Evolutionary conservation across 1,140 invertebrate species (phyloP), one percentile per base, ranked within the genome.

Genomic region (Saccostrea glomerata): DNA sequence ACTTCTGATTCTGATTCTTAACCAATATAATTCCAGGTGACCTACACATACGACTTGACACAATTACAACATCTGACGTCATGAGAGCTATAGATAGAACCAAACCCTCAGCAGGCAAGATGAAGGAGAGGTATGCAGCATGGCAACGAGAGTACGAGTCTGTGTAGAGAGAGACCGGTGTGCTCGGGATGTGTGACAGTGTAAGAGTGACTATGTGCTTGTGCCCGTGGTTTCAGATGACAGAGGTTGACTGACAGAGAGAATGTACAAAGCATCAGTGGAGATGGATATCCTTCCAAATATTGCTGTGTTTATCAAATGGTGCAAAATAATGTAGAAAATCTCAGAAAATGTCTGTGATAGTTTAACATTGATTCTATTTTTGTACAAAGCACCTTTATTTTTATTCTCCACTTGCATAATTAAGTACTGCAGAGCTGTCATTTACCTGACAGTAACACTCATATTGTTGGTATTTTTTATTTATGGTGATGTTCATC

Each of bases 131-230:
- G 91, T 96, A 96, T 92, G 85, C 89, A 20, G 91, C 93, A 66
- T 96, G 96, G 96, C 94, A 96, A 91, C 91, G 94, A 86, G 95
- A 95, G 86, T 96, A 94, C 92, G 96, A 96, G 86, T 96, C 95
- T 83, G 94, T 95, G 36, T 96, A 94, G 95, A 83, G 1, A 85
- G 40, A 5, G n/a, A 13, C 12, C 12, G 17, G 54, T n/a, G 54
- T 84, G 17, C 82, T n/a, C 15, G 15, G 5, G 15, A 36, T 82
- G 77, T 30, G 25, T 23, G 40, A 30, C 13, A 20, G 77, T 30
- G 15, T 17, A 36, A 36, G 30, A 36, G 30, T 36, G 30, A 36
- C 30, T 36, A 36, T 36, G 30, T 36, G 30, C 36, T 47, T 11
- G 12, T 17, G 70, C 17, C 25, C 73, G 3, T 12, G 15, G 20